These are phyloP conservation scores for Sorex fumeus DNA, from an alignment of 2,113 vertebrate genomes.

Conservation along the genomic window DNA sequence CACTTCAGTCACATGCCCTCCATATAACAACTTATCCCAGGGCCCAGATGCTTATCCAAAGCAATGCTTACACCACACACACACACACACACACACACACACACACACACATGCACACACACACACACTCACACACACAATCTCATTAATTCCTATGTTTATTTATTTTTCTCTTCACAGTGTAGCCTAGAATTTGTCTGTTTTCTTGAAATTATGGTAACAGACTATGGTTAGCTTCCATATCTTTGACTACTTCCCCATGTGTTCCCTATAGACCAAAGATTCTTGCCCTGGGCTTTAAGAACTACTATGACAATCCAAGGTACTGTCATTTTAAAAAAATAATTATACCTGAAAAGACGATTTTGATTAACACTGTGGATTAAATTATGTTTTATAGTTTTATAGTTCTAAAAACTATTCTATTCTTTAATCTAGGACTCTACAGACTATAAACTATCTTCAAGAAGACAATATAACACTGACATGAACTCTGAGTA, in stretches of 20 bases:
- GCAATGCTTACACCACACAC: not conserved
- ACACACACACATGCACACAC: not conserved
- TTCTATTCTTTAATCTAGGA: not conserved
- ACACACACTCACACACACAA: not conserved
- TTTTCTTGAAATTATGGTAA: not conserved
- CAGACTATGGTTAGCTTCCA: not conserved
- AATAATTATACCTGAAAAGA: conserved; percentile 7
- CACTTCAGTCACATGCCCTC: not conserved
- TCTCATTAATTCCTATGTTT: not conserved
- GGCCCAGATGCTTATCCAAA: not conserved
- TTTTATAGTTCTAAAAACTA: not conserved
- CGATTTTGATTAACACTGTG: not conserved
- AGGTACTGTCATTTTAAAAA: conserved; percentile 11
- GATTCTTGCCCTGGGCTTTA: not conserved
- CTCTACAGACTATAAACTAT: not conserved
- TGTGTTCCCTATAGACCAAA: not conserved
- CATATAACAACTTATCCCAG: not conserved
- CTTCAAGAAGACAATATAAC: not conserved
- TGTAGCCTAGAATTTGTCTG: not conserved
- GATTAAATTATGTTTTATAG: not conserved
- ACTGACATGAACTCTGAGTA: not conserved
- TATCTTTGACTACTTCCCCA: not conserved
- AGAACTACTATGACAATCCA: not conserved
- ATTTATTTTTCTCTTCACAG: not conserved
- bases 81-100: not conserved